Percentiles rank a stretch among this genome's conserved stretches.
phyloP scores from a whole-genome alignment of 2,888 invertebrate species.

The Cataglyphis livida region DNA sequence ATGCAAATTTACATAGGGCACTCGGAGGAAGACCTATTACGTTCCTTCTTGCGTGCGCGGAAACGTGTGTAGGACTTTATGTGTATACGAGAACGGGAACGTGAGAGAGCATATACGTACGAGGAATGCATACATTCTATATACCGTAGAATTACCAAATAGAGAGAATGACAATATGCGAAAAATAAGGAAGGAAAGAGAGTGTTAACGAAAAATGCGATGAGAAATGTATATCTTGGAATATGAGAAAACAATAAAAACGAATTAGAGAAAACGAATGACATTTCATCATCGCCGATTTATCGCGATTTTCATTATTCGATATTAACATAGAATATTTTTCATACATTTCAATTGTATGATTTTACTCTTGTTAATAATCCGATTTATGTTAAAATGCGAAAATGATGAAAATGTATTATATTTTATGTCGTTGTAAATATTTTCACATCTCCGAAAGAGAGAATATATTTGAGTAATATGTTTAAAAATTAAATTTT shows the following conservation, averaged over 20 bases:
- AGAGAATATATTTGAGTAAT: background rate
- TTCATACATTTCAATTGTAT: background rate
- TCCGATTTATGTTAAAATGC: background rate
- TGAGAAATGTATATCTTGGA: constrained; percentile 33
- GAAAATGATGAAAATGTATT: background rate
- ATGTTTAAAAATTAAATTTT: background rate
- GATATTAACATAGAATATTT: background rate
- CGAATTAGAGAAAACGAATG: background rate
- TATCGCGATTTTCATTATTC: background rate
- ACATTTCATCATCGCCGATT: background rate
- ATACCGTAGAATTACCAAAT: constrained; percentile 50
- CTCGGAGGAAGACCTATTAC: constrained; percentile 74
- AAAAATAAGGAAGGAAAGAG: constrained; percentile 10
- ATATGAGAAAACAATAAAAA: background rate
- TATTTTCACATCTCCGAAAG: background rate
- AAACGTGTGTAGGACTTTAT: background rate
- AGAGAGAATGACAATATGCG: background rate
- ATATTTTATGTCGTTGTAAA: background rate
- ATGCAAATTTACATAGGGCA: constrained; percentile 75
- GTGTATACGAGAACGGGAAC: background rate
- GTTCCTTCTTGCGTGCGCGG: constrained; percentile 60
- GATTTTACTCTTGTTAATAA: background rate
- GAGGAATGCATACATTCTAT: constrained; percentile 30
- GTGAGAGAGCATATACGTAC: constrained; percentile 11
- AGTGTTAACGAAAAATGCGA: background rate